Base-by-base conservation (phyloP, 2,797 vertebrate genomes). In the Hoplostethus atlanticus region DNA sequence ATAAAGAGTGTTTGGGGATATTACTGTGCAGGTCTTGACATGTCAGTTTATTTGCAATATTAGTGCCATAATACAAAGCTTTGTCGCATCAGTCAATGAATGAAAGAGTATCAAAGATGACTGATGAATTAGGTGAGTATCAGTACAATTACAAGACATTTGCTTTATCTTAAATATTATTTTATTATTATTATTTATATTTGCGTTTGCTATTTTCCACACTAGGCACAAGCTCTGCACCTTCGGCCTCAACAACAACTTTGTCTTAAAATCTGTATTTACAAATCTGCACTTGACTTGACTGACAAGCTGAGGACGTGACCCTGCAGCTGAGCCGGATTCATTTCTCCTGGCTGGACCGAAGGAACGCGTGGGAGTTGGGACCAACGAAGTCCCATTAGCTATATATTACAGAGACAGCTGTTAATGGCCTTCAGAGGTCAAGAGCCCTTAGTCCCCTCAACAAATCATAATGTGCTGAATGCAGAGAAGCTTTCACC, bases 321-420 rank as follows among this genome's bases (percentile, higher is more conserved):
- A 71, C 68, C 54, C 56, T 74, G 73, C 76, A 80, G 81, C 69
- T 59, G 57, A 71, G 38, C 58, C 38, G 56, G 40, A 54, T 52
- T 53, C 17, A 9, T 36, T 54, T 56, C 5, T 54, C 10, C 21
- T 0, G 13, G 38, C 42, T 38, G 62, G 11, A 30, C 28, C 30
- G 12, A 16, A 38, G 38, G 46, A 50, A 40, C 38, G 38, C 34
- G 7, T 54, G 17, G n/a, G 4, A 44, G 30, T 36, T 21, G 2
- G n/a, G 50, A 51, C 25, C 47, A 21, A 1, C 36, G 44, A 59
- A 50, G 5, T 50, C 30, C 42, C 73, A 66, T 81, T 76, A 3
- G 4, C 34, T 38, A 51, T 56, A 68, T 68, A 50, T 4, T 21
- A 8, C 65, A 28, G 16, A 58, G 54, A 59, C 83, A 87, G 83